Percentiles rank a stretch among this genome's conserved stretches.
Conservation (phyloP, 35 echinoderm and acorn worm genomes). For the Holothuria glaberrima region DNA sequence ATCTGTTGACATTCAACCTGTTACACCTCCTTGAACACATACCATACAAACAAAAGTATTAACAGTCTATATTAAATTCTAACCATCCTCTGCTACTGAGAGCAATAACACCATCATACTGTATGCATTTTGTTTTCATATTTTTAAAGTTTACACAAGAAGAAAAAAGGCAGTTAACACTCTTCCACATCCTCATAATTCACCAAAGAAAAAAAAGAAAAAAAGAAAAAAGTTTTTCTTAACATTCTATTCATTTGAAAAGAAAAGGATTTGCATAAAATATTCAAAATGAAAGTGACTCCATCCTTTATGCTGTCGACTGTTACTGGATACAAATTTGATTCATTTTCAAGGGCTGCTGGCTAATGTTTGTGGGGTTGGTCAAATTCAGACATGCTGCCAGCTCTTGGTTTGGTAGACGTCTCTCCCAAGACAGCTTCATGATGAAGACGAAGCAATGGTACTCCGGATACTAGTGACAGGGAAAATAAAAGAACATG, state of each 20-base stretch:
- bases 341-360: neutral
- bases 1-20: too few species aligned
- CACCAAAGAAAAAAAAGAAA: neutral
- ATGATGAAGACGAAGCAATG: slow-evolving; percentile 40
- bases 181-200: slow-evolving; percentile 3
- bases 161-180: neutral
- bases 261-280: too few species aligned
- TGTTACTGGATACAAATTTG: neutral
- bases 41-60: too few species aligned
- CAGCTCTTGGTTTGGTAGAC: slow-evolving; percentile 49
- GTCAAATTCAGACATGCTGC: slow-evolving; percentile 44
- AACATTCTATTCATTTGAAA: too few species aligned
- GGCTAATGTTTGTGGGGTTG: slow-evolving; percentile 42
- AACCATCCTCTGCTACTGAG: too few species aligned
- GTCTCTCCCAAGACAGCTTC: slow-evolving; percentile 42
- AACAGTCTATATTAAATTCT: too few species aligned
- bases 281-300: too few species aligned
- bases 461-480: slow-evolving; percentile 35
- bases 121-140: too few species aligned
- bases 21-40: too few species aligned
- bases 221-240: too few species aligned
- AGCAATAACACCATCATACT: too few species aligned
- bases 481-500: slow-evolving; percentile 43
- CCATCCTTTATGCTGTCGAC: neutral
- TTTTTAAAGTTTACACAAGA: too few species aligned